Conservation (phyloP, 2,797 vertebrate species). For the Leuciscus waleckii region DNA sequence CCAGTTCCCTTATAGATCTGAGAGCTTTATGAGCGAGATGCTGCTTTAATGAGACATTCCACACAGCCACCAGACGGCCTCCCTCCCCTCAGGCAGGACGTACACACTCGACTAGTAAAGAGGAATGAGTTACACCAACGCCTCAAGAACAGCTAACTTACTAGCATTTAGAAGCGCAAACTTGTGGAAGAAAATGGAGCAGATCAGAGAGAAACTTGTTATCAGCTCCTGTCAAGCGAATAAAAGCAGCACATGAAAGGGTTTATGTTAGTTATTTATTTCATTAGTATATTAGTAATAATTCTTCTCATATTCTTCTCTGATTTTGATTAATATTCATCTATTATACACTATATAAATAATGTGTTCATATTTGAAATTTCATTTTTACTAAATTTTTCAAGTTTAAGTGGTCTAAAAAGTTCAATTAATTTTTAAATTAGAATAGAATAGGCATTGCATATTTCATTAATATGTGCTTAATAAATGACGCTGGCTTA, state of each 20-base stretch:
- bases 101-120: neutral
- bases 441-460: neutral
- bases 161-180: neutral
- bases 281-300: neutral
- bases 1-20: conserved; percentile 9
- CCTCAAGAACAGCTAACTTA: neutral
- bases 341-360: neutral
- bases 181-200: neutral
- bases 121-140: neutral
- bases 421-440: neutral
- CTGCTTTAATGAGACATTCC: conserved; percentile 46
- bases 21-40: conserved; percentile 18
- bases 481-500: no score
- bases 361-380: neutral
- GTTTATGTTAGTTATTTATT: neutral
- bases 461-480: neutral
- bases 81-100: neutral
- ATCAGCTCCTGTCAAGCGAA: neutral
- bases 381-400: neutral
- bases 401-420: no score
- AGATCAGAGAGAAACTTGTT: neutral
- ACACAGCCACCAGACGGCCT: neutral
- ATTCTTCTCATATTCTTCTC: no score
- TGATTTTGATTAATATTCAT: neutral
- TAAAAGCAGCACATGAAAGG: neutral